A percentile compares a stretch with the other conserved stretches of the same genome.
Conservation (phyloP, 2,113 vertebrate species). For the Mastomys coucha region DNA sequence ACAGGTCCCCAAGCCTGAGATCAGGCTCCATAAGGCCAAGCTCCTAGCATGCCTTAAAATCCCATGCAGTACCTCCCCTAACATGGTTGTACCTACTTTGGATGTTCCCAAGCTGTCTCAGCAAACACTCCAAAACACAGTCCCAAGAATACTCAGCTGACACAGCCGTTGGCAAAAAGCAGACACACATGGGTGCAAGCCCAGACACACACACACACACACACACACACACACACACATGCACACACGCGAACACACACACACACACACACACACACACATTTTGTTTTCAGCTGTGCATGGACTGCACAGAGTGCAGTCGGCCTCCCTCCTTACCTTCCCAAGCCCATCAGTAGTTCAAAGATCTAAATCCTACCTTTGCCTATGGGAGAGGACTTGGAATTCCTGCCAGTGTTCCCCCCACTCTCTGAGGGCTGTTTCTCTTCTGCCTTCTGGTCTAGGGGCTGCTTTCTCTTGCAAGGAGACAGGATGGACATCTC, state of each 20-base stretch:
- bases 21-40: neutral
- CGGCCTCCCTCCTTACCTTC: neutral
- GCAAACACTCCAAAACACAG: neutral
- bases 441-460: neutral
- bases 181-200: too few species aligned
- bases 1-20: neutral
- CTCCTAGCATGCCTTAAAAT: neutral
- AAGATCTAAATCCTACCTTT: neutral
- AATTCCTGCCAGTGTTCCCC: accelerated
- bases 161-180: neutral
- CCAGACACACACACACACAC: too few species aligned
- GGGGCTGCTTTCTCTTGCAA: neutral
- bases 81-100: neutral
- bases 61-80: too few species aligned
- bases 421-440: accelerated
- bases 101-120: neutral
- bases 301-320: neutral
- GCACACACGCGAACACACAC: too few species aligned
- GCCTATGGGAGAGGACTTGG: neutral
- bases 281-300: too few species aligned
- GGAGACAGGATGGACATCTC: accelerated
- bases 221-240: too few species aligned
- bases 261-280: too few species aligned
- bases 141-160: neutral
- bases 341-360: neutral